phyloP scores from a whole-genome alignment of 2,888 invertebrate species.

The Selenia dentaria region DNA sequence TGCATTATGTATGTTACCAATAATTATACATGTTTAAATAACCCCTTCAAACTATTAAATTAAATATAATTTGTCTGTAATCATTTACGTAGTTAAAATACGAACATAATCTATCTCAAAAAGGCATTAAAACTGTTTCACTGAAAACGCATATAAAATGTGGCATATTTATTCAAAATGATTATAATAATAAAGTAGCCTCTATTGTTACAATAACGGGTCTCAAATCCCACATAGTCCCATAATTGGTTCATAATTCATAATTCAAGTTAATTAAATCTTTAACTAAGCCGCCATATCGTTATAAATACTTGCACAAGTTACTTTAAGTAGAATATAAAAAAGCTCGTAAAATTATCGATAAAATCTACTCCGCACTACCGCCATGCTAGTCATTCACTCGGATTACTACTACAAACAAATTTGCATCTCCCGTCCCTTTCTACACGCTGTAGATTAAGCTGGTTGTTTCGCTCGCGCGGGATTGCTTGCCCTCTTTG shows the following conservation, averaged over 20 bases:
- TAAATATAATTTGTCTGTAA: too few relatives aligned
- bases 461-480: slow-evolving; percentile 48
- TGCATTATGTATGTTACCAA: too few relatives aligned
- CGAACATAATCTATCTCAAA: too few relatives aligned
- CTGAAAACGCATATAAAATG: too few relatives aligned
- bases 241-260: slow-evolving; percentile 9
- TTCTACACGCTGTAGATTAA: slow-evolving; percentile 28
- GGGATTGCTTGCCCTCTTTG: slow-evolving; percentile 65
- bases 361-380: slow-evolving; percentile 52
- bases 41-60: too few relatives aligned
- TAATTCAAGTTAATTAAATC: slow-evolving; percentile 15
- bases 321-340: slow-evolving; percentile 15
- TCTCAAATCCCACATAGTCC: slow-evolving; percentile 5
- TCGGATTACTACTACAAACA: slow-evolving; percentile 73
- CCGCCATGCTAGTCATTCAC: slow-evolving; percentile 70
- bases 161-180: too few relatives aligned
- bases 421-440: slow-evolving; percentile 45
- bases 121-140: too few relatives aligned
- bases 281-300: slow-evolving; percentile 13
- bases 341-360: slow-evolving; percentile 36
- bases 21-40: too few relatives aligned
- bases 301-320: slow-evolving; percentile 11
- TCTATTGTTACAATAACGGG: too few relatives aligned
- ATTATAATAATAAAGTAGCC: too few relatives aligned
- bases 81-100: too few relatives aligned